Evolutionary conservation across 2,888 invertebrate genomes (phyloP), one percentile per base, ranked within the genome.

Genomic region (Zygogramma bicolorata): DNA sequence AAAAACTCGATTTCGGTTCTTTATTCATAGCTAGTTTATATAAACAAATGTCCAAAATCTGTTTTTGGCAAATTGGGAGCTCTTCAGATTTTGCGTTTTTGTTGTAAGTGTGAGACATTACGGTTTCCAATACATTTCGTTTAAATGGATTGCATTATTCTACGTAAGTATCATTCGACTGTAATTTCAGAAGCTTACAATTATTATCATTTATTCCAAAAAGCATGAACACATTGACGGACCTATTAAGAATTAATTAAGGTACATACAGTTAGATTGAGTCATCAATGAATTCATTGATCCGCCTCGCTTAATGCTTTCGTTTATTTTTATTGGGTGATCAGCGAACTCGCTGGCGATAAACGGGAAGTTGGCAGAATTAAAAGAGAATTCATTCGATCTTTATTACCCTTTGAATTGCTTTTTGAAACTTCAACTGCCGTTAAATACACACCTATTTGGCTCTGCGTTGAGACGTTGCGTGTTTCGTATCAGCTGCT

Each of bases 301-400:
- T 53, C 53, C 53, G 22, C 25, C 13, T 27, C 13, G 25, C 27
- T 27, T 27, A 53, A 53, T 27, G 53, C 1, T 27, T 53, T 13
- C 27, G 13, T 53, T 25, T 10, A 25, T 53, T 53, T 53, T 53
- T 53, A 53, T 53, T n/a, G 42, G 53, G 53, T n/a, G n/a, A 53
- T 53, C 27, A 53, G 53, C 13, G 8, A 53, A 27, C 53, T 25
- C 5, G 25, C 53, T 22, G 53, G n/a, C 27, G n/a, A 22, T 53
- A 53, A 53, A 53, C 5, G 25, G 27, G 53, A 27, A 53, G 53
- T 53, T 53, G 13, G 53, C 53, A n/a, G 25, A 53, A 53, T 53
- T 25, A 53, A 22, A 53, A 53, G 25, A 25, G 15, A 53, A 27
- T 25, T 53, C 2, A 6, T 13, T 13, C 27, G 25, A 27, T 13